Base-by-base conservation (phyloP, 2,888 invertebrate genomes). In the Campaea margaritaria region DNA sequence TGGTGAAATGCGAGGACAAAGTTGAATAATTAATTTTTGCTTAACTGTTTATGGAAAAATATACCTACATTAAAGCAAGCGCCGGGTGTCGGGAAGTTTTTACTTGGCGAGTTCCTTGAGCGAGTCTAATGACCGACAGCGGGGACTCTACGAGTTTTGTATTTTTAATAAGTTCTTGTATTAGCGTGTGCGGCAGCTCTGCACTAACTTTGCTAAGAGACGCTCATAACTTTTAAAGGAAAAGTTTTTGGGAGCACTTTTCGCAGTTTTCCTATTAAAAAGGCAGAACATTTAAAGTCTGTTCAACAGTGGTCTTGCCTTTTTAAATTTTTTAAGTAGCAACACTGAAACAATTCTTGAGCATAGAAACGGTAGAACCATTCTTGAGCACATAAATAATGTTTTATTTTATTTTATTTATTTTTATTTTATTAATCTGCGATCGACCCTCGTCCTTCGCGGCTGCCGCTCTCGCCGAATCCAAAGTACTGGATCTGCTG, bases 91-190 rank as follows among this genome's bases (percentile, higher is more conserved):
- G 64, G 55, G 61, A 79, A 81, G 74, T 82, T 85, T 78, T 74
- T 70, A 65, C 70, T 49, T 69, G 55, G 38, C 50, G 53, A 61
- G 62, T 51, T 69, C 54, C 60, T 44, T 56, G 57, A 59, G 70
- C 66, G 72, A 73, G 69, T 76, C 76, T 79, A 81, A 83, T 81
- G 81, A 81, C 76, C 75, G 76, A 74, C 78, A 71, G 72, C 76
- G 71, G 69, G 72, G 74, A 72, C 67, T 21, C 45, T 69, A 69
- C 72, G 73, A 81, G 79, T 81, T 82, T 78, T 81, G 84, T 84
- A 83, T 86, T 85, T 86, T 85, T 85, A 85, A 86, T 83, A 82
- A 81, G 78, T 70, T 70, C 72, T 69, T 72, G 75, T 79, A 74
- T 72, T 76, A 81, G 76, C 75, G 76, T 77, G 64, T 67, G 66